Conservation (phyloP, 2,888 invertebrate species). For the Steromphala cineraria region DNA sequence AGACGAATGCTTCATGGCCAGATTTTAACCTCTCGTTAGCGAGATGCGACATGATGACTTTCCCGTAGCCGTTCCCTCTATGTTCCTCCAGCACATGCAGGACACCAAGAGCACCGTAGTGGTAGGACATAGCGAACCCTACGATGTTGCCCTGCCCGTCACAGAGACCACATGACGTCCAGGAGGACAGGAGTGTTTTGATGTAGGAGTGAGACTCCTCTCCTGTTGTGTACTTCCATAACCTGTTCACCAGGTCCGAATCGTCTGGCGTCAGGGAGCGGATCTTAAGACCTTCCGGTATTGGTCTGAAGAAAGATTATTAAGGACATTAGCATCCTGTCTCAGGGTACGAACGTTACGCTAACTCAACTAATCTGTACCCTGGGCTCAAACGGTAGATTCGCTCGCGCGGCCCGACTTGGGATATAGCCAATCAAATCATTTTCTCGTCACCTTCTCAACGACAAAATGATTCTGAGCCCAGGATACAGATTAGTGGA, state of each 20-base stretch:
- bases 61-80: constrained; percentile 7
- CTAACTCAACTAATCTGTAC: too few species aligned
- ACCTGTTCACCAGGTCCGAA: background rate
- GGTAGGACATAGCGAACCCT: background rate
- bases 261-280: background rate
- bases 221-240: background rate
- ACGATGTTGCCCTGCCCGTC: background rate
- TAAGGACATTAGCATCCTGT: too few species aligned
- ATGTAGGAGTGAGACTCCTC: background rate
- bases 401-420: too few species aligned
- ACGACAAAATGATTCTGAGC: too few species aligned
- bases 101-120: background rate
- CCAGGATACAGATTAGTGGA: too few species aligned
- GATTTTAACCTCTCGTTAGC: background rate
- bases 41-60: background rate
- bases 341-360: too few species aligned
- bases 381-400: too few species aligned
- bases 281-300: background rate
- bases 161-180: background rate
- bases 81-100: background rate
- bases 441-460: too few species aligned
- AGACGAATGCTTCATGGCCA: background rate
- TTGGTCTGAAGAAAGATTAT: background rate
- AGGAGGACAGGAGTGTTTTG: background rate
- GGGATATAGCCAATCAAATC: too few species aligned